phyloP scores from a whole-genome alignment of 2,797 vertebrate species.

The Carcharodon carcharias region DNA sequence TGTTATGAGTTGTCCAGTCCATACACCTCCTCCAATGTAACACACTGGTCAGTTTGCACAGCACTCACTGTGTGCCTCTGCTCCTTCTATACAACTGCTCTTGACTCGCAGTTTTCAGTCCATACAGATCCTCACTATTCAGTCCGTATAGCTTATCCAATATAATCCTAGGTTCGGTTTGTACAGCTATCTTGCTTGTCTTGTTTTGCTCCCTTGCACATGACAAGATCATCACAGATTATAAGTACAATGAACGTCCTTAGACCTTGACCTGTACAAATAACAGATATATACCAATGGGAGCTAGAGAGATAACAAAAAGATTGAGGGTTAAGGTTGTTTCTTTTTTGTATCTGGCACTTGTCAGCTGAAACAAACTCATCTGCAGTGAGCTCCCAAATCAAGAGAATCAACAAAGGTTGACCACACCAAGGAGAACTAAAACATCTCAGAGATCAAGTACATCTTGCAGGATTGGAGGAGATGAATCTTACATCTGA shows the following conservation, averaged over 20 bases:
- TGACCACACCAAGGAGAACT: neutral
- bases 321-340: neutral
- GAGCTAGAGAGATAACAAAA: neutral
- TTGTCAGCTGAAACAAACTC: neutral
- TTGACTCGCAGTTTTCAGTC: neutral
- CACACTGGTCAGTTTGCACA: neutral
- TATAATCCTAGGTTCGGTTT: neutral
- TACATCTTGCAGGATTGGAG: neutral
- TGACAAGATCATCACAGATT: conserved; percentile 3
- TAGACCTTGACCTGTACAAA: neutral
- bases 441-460: neutral
- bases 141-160: neutral
- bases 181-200: neutral
- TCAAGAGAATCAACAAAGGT: neutral
- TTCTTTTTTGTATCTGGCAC: neutral
- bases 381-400: neutral
- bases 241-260: neutral
- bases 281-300: neutral
- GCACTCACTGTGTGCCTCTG: neutral
- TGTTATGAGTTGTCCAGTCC: neutral
- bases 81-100: neutral
- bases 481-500: neutral
- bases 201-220: neutral
- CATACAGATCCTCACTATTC: neutral
- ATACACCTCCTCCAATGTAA: neutral